These are phyloP conservation scores for Drosophila parvula DNA, from an alignment of 1,140 invertebrate genomes.

Conservation along the genomic window DNA sequence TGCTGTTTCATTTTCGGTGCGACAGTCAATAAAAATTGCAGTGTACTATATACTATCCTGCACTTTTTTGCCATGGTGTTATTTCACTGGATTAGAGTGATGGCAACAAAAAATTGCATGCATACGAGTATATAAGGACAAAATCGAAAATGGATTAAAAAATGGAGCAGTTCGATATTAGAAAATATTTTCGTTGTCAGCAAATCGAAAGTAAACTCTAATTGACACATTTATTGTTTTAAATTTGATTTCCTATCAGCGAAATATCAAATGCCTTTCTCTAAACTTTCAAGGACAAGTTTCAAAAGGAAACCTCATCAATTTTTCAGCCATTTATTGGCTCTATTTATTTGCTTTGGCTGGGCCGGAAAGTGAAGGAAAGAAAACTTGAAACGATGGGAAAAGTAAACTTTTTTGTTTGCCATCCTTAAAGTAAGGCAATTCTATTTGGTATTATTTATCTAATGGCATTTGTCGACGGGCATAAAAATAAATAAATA, in stretches of 20 bases:
- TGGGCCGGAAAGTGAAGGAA: slow-evolving; percentile 20
- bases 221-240: slow-evolving; percentile 10
- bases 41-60: slow-evolving; percentile 19
- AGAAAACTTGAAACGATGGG: slow-evolving; percentile 27
- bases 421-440: slow-evolving; percentile 4
- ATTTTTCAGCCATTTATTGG: slow-evolving; percentile 70
- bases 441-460: slow-evolving; percentile 73
- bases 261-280: slow-evolving; percentile 17
- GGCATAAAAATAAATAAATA: slow-evolving; percentile 55
- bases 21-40: slow-evolving; percentile 73
- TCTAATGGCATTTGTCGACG: slow-evolving; percentile 65
- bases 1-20: slow-evolving; percentile 36
- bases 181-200: slow-evolving; percentile 4
- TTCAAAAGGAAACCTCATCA: slow-evolving; percentile 54
- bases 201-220: slow-evolving; percentile 18
- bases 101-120: slow-evolving; percentile 30
- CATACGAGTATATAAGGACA: slow-evolving; percentile 10
- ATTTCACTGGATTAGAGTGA: slow-evolving; percentile 11
- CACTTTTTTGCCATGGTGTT: neutral
- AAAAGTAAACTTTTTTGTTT: slow-evolving; percentile 51
- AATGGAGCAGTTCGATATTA: neutral
- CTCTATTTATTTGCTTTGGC: slow-evolving; percentile 72
- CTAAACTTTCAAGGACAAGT: slow-evolving; percentile 36
- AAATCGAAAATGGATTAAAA: slow-evolving; percentile 30
- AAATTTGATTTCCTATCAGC: neutral